Evolutionary conservation across 2,797 vertebrate species (phyloP).

Genomic region (Paratrypauchen microcephalus): DNA sequence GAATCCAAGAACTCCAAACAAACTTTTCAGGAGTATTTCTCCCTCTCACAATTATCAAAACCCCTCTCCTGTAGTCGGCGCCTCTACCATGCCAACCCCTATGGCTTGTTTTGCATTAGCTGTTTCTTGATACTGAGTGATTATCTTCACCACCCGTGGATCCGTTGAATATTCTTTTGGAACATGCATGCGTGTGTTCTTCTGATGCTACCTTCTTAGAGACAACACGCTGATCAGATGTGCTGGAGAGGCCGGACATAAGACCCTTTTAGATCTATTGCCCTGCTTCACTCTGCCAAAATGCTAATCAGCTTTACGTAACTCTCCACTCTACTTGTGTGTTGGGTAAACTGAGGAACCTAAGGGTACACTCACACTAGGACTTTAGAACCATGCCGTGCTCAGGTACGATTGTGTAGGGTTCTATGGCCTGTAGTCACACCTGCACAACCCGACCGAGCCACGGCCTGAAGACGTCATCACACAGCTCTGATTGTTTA

Average conservation of each 20-base stretch:
- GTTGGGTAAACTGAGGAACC: constrained; percentile 29
- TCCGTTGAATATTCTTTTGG: constrained; percentile 32
- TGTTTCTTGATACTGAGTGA: constrained; percentile 33
- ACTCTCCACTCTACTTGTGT: constrained; percentile 36
- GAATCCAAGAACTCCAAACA: neutral
- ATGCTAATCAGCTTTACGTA: constrained; percentile 39
- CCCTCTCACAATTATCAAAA: constrained; percentile 5
- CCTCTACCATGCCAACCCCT: constrained; percentile 54
- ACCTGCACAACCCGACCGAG: no score
- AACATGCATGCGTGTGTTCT: constrained; percentile 45
- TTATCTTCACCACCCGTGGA: constrained; percentile 37
- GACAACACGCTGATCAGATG: constrained; percentile 39
- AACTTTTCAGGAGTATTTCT: neutral
- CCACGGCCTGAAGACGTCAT: no score
- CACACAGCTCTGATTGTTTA: no score
- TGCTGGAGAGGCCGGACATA: constrained; percentile 34
- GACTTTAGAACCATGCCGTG: no score
- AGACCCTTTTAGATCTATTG: constrained; percentile 40
- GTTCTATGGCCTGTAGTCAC: no score
- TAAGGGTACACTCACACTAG: constrained; percentile 19
- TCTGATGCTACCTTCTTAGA: constrained; percentile 17
- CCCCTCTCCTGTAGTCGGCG: constrained; percentile 37
- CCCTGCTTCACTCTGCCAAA: constrained; percentile 36
- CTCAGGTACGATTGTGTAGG: no score
- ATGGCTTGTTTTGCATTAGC: constrained; percentile 43